phyloP scores from a whole-genome alignment of 2,113 vertebrate species.

The Gnathonemus echidnorhynchus region DNA sequence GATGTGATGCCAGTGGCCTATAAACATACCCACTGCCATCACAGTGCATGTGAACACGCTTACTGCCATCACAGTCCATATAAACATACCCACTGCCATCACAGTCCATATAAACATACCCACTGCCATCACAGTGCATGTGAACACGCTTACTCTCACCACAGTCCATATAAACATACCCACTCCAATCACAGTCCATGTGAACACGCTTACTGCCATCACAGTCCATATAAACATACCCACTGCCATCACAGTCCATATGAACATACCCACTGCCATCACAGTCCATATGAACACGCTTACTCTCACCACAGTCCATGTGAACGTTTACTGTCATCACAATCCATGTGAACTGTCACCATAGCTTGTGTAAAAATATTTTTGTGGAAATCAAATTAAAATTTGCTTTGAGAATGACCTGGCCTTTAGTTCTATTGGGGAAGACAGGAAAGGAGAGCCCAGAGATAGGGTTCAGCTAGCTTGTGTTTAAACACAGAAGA shows the following conservation, averaged over 20 bases:
- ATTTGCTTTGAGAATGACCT: background rate
- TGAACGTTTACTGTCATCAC: background rate
- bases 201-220: background rate
- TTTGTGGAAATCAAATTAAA: background rate
- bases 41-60: background rate
- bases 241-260: background rate
- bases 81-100: background rate
- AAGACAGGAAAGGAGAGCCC: background rate
- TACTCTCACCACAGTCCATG: background rate
- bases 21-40: background rate
- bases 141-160: background rate
- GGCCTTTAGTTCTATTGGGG: background rate
- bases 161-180: background rate
- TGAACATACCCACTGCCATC: background rate
- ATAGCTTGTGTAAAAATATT: background rate
- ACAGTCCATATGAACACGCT: background rate
- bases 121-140: background rate
- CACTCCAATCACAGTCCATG: background rate
- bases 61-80: background rate
- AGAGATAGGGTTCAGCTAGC: background rate
- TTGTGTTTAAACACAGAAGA: background rate
- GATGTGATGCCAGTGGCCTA: background rate
- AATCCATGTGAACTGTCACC: background rate
- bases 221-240: background rate
- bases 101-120: too few species aligned